phyloP scores from a whole-genome alignment of 92 coral and sea anemone genomes.

The Siderastrea siderea region DNA sequence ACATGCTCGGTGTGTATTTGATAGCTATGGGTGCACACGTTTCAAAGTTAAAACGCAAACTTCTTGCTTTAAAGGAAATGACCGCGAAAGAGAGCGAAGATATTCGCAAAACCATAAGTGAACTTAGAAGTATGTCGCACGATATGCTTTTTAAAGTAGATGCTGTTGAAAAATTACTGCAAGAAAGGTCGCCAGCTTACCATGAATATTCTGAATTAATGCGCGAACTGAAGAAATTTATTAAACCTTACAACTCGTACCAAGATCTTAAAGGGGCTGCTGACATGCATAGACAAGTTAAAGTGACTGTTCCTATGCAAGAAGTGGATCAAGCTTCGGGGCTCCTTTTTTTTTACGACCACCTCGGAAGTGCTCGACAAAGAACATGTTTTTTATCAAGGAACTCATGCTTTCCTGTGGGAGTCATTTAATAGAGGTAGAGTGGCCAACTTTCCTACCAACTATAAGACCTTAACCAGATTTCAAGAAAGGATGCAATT shows the following conservation, averaged over 20 bases:
- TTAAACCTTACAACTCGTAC: conserved; percentile 35
- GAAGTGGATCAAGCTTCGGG: conserved; percentile 53
- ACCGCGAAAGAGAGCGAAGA: not conserved
- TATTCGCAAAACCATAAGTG: not conserved
- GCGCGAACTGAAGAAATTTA: conserved; percentile 27
- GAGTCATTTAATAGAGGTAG: conserved; percentile 57
- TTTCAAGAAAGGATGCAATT: conserved; percentile 53
- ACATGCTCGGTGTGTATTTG: conserved; percentile 29
- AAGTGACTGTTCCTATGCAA: conserved; percentile 42
- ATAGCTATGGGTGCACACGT: conserved; percentile 15
- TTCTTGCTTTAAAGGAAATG: not conserved
- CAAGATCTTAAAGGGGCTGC: conserved; percentile 24
- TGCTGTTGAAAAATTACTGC: conserved; percentile 4
- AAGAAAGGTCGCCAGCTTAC: not conserved
- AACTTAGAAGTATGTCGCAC: not conserved
- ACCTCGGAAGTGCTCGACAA: conserved; percentile 22
- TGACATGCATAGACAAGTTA: conserved; percentile 8
- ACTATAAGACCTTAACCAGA: conserved; percentile 43
- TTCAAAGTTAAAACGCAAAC: not conserved
- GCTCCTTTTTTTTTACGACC: conserved; percentile 60
- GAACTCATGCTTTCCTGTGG: conserved; percentile 57
- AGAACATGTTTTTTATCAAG: conserved; percentile 62
- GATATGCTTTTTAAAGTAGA: conserved; percentile 23
- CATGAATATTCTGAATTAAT: conserved; percentile 11
- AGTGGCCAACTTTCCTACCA: conserved; percentile 38